Conservation (phyloP, 2,797 vertebrate genomes). For the Psittacula derbiana region DNA sequence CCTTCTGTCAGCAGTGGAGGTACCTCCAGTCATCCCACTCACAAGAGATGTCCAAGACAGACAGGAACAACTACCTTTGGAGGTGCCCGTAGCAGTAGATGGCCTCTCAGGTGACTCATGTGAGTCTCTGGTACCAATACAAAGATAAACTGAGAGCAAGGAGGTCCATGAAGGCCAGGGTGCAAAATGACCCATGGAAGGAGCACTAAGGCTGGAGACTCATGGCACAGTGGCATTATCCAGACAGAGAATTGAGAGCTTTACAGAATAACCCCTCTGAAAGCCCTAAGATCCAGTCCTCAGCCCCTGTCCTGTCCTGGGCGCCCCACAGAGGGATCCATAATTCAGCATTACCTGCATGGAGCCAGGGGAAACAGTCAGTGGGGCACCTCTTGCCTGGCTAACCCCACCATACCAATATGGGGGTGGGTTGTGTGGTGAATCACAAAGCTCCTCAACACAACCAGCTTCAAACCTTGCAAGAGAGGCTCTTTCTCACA, state of each 20-base stretch:
- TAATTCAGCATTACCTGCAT: neutral
- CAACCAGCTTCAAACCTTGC: neutral
- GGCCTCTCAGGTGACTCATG: neutral
- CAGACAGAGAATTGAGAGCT: neutral
- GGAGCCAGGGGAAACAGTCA: neutral
- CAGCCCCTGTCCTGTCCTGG: neutral
- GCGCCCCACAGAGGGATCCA: neutral
- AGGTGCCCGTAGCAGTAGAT: neutral
- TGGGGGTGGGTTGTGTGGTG: neutral
- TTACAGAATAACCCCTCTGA: neutral
- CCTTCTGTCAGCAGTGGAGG: neutral
- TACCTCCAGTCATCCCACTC: neutral
- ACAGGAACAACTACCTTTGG: neutral
- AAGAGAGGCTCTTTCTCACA: neutral
- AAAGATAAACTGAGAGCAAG: neutral
- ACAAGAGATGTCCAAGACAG: fast-evolving
- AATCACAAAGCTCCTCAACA: neutral
- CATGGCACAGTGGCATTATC: neutral
- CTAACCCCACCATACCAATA: fast-evolving
- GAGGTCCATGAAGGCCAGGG: neutral
- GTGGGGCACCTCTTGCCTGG: neutral
- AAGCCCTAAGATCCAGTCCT: neutral
- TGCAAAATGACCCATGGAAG: neutral
- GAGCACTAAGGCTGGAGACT: neutral
- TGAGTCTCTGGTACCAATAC: neutral